Base-by-base conservation (phyloP, 2,797 vertebrate species). In the Enteromius radiatus region DNA sequence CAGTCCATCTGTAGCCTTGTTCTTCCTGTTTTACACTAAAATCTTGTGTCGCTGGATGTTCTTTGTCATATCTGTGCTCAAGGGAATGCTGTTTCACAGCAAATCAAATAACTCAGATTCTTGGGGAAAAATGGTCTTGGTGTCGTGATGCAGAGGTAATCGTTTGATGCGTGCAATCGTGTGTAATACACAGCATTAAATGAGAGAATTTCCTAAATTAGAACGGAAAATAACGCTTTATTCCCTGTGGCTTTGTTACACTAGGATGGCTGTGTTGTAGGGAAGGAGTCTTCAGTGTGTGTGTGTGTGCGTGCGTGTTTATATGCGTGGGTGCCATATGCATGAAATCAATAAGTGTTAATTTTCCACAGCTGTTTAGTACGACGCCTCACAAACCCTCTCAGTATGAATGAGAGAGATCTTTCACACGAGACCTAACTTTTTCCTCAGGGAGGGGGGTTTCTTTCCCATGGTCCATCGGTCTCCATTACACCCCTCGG, bases 331-430 rank as follows among this genome's bases (percentile, higher is more conserved):
- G 47, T 67, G 36, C 47, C 56, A 74, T 86, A 89, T 84, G 73
- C 80, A 75, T 90, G 87, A 85, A 89, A 83, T 78, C 70, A 63
- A 74, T 90, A 87, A 84, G 36, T 6, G 36, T 84, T 89, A 88
- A 89, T 90, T 92, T 82, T 65, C 88, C 88, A 87, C 90, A 91
- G 86, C 81, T 56, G 54, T 73, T 78, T 63, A 68, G 63, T 17
- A 41, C 36, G 61, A 65, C 76, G 36, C 23, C 70, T 41, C 45
- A 43, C 52, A 49, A 83, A 78, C 73, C 52, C 74, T 68, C 71
- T 69, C 49, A 80, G 38, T 43, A 33, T 41, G 64, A 68, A 43
- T 31, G 47, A 23, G 43, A 74, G 56, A 73, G 61, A 70, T 41
- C 54, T 47, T 61, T 64, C 68, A 28, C 56, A 63, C 15, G 68